Evolutionary conservation across 1,140 invertebrate genomes (phyloP).

Genomic region (Hylaeus volcanicus): DNA sequence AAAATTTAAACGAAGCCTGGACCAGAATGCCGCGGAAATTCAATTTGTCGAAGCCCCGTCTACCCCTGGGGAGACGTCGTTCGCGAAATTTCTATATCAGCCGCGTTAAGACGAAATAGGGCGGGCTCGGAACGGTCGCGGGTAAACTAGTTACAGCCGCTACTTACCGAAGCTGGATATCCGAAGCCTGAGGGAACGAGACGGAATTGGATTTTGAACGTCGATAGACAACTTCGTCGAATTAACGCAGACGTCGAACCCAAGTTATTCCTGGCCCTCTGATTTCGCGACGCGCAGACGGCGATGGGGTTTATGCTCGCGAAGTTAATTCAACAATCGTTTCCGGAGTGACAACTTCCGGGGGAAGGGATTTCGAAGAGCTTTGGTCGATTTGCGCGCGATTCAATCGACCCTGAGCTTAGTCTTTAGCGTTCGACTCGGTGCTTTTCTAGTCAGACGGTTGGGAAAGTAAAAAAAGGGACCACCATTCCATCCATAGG

Average conservation of each 20-base stretch:
- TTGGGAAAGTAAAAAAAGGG: too few species aligned
- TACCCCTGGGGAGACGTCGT: not conserved
- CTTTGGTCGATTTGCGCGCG: too few species aligned
- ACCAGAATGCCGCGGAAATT: not conserved
- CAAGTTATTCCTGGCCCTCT: too few species aligned
- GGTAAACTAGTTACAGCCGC: constrained; percentile 23
- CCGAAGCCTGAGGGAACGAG: not conserved
- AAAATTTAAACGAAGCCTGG: not conserved
- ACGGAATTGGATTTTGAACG: constrained; percentile 26
- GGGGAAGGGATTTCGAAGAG: too few species aligned
- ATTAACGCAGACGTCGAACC: not conserved
- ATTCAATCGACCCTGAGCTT: too few species aligned
- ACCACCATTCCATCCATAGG: too few species aligned
- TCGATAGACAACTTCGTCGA: not conserved
- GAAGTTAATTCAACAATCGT: too few species aligned
- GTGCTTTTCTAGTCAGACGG: too few species aligned
- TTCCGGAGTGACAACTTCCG: too few species aligned
- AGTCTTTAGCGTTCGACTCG: too few species aligned
- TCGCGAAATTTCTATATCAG: constrained; percentile 3
- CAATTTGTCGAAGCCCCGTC: not conserved
- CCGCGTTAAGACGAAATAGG: not conserved
- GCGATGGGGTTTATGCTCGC: too few species aligned
- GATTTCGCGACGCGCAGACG: too few species aligned
- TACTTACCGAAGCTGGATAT: constrained; percentile 25
- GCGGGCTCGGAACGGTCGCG: not conserved